Conservation (phyloP, 2,797 vertebrate species). For the Falco cherrug region DNA sequence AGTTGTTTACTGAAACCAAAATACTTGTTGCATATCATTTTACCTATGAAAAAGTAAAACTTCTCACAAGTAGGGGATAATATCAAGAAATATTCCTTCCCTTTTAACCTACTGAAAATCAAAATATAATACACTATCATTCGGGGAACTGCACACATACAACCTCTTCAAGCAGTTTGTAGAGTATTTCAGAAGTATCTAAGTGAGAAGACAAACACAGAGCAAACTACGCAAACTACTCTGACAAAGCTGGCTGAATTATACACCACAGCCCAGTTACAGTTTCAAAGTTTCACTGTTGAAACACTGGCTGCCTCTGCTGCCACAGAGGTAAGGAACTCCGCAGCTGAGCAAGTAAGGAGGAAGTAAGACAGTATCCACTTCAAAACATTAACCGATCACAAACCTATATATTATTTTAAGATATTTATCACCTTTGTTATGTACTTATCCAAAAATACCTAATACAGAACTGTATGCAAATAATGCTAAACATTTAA, state of each 20-base stretch:
- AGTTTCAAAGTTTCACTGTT: fast-evolving
- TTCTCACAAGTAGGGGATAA: not conserved
- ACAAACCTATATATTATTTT: not conserved
- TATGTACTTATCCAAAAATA: not conserved
- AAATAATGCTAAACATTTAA: not conserved
- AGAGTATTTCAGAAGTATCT: not conserved
- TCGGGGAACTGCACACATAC: not conserved
- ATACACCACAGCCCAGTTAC: not conserved
- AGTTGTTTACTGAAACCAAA: not conserved
- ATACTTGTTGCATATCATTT: not conserved
- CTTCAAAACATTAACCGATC: not conserved
- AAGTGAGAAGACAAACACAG: not conserved
- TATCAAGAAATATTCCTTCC: not conserved
- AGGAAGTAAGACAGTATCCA: not conserved
- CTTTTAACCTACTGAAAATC: not conserved
- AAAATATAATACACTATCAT: not conserved
- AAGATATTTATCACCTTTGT: not conserved
- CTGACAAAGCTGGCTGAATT: not conserved
- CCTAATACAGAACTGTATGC: not conserved
- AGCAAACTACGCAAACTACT: not conserved
- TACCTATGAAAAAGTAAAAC: not conserved
- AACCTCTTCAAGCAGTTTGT: not conserved
- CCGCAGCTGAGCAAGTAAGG: not conserved
- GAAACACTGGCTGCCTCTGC: not conserved
- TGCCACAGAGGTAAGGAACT: not conserved